Base-by-base conservation (phyloP, 1,140 invertebrate species). In the Armadillidium nasatum region DNA sequence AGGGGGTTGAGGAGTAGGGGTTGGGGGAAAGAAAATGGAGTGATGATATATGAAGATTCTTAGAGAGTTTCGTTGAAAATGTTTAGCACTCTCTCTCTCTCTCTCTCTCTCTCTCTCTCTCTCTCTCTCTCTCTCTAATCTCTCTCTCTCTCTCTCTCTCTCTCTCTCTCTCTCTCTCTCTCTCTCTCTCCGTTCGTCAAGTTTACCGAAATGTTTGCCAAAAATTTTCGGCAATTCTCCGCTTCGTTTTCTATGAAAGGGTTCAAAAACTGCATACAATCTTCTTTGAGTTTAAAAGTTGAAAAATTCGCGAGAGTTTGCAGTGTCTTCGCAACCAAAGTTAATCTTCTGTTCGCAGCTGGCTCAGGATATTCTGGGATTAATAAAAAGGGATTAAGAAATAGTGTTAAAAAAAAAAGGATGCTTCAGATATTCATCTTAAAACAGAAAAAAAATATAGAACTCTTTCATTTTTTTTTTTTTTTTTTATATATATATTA, bases 251-350 rank as follows among this genome's bases (percentile, higher is more conserved):
- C 93, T 22, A 98, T 89, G 83, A 97, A 94, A 82, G 94, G 92
- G 84, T 97, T 98, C 88, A 98, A 92, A 84, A 97, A 97, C 85
- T 95, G 94, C 95, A 98, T 97, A 83, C 95, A 97, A 82, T 92
- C 93, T 84, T 98, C 95, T 84, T 97, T 97, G 76, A 93, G 94
- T 84, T 96, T 94, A 86, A 97, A 97, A 78, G 93, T 89, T 15
- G 94, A 96, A 84, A 95, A 95, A 84, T 96, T 96, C 0, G 94
- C 94, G 79, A 96, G 85, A 0, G 94, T 95, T 85, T 97, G 95
- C 43, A 98, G 88, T 1, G 94, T 96, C 86, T 98, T 98, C 43
- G 96, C 95, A 22, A 98, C 93, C 74, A 98, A 85, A 11, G 95
- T 98, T 69, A 98, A 86, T 87, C 96, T 97, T 80, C 96, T 88